Evolutionary conservation across 1,140 invertebrate species (phyloP).

Genomic region (Cecropterus lyciades): DNA sequence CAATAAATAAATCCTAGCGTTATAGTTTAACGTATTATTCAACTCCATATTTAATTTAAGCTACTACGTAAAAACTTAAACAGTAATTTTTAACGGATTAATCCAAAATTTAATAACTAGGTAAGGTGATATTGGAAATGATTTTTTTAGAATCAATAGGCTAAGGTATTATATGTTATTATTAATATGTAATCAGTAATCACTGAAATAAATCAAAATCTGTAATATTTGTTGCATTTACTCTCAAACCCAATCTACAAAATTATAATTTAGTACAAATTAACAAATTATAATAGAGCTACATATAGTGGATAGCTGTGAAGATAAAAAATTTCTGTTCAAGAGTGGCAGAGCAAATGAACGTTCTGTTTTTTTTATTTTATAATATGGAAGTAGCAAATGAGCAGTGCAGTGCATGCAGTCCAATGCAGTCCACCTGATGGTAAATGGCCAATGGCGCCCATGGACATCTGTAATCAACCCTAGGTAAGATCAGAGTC

Average conservation of each 20-base stretch:
- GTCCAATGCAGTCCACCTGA: too few relatives aligned
- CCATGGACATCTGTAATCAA: too few relatives aligned
- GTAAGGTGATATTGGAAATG: conserved; percentile 83
- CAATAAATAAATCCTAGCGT: conserved; percentile 31
- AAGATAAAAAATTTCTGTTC: too few relatives aligned
- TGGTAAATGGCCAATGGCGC: too few relatives aligned
- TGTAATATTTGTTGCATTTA: conserved; percentile 45
- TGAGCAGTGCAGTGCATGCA: too few relatives aligned
- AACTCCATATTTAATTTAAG: conserved; percentile 50
- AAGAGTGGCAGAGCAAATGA: too few relatives aligned
- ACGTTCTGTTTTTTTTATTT: too few relatives aligned
- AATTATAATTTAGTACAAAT: too few relatives aligned
- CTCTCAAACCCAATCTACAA: background rate
- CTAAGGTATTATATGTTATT: conserved; percentile 82
- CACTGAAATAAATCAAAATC: conserved; percentile 81
- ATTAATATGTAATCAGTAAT: conserved; percentile 83
- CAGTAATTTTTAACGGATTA: conserved; percentile 77
- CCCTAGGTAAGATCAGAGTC: too few relatives aligned
- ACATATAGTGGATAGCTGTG: too few relatives aligned
- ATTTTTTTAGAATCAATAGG: conserved; percentile 83
- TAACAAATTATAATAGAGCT: too few relatives aligned
- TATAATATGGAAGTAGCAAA: too few relatives aligned
- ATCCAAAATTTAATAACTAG: conserved; percentile 78
- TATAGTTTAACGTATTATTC: conserved; percentile 39
- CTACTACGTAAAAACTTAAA: conserved; percentile 63